phyloP scores from a whole-genome alignment of 2,888 invertebrate genomes.

The Mesoligia furuncula region DNA sequence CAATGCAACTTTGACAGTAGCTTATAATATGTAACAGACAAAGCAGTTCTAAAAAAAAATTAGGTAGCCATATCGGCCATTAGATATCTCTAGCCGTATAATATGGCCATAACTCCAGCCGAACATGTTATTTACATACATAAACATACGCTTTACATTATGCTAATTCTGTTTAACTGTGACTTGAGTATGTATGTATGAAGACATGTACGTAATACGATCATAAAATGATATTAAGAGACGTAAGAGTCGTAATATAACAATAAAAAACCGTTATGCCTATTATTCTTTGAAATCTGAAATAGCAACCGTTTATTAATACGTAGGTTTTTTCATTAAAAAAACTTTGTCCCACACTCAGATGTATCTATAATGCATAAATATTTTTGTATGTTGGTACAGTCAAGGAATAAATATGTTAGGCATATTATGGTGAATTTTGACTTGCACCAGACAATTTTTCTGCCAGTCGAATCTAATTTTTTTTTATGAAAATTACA shows the following conservation, averaged over 20 bases:
- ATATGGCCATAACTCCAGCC: slow-evolving; percentile 16
- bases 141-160: slow-evolving; percentile 29
- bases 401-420: too few relatives aligned
- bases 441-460: too few relatives aligned
- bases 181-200: slow-evolving; percentile 10
- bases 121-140: slow-evolving; percentile 50
- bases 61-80: slow-evolving; percentile 16
- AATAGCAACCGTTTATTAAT: too few relatives aligned
- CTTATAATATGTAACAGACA: background rate
- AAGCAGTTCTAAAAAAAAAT: slow-evolving; percentile 20
- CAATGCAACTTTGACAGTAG: slow-evolving; percentile 12
- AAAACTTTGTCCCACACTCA: background rate
- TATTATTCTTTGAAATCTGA: too few relatives aligned
- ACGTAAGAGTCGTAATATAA: background rate
- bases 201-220: slow-evolving; percentile 9
- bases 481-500: too few relatives aligned
- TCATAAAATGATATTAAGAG: slow-evolving; percentile 40
- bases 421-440: too few relatives aligned
- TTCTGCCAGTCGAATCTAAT: too few relatives aligned
- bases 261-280: slow-evolving; percentile 2
- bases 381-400: too few relatives aligned
- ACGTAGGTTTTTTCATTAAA: background rate
- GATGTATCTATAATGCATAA: background rate
- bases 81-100: slow-evolving; percentile 22
- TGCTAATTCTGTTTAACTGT: slow-evolving; percentile 20